Evolutionary conservation across 2,113 vertebrate species (phyloP).

Genomic region (Vanacampus margaritifer): DNA sequence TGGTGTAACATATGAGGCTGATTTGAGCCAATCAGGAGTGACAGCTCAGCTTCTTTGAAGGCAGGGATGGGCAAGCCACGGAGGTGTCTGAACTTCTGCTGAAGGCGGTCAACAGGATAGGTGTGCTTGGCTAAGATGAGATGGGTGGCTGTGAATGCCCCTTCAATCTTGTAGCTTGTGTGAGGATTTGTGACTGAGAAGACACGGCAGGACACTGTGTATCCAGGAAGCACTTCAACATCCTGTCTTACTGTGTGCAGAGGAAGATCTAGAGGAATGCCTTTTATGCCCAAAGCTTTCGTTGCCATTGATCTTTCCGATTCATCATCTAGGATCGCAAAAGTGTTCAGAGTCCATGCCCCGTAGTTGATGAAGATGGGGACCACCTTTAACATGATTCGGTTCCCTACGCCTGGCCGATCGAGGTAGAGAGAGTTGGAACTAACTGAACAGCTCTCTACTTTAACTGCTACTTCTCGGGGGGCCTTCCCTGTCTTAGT

Average conservation of each 20-base stretch:
- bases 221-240: background rate
- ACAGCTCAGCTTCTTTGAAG: background rate
- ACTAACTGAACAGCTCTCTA: too few species aligned
- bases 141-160: constrained; percentile 9
- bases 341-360: too few species aligned
- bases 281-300: background rate
- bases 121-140: constrained; percentile 2
- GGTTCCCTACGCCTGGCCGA: too few species aligned
- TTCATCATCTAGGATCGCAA: too few species aligned
- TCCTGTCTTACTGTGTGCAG: background rate
- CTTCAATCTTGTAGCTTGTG: background rate
- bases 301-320: background rate
- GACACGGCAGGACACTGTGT: background rate
- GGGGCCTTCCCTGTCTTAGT: too few species aligned
- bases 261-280: background rate
- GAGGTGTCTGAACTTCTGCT: too few species aligned
- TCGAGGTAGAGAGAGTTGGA: constrained; percentile 1
- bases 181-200: background rate
- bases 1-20: constrained; percentile 7
- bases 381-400: too few species aligned
- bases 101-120: background rate
- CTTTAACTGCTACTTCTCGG: too few species aligned
- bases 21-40: constrained; percentile 12
- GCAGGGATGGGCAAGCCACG: background rate
- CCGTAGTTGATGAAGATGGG: too few species aligned